phyloP scores from a whole-genome alignment of 64 coral and sea anemone genomes.

The Pocillopora verrucosa region DNA sequence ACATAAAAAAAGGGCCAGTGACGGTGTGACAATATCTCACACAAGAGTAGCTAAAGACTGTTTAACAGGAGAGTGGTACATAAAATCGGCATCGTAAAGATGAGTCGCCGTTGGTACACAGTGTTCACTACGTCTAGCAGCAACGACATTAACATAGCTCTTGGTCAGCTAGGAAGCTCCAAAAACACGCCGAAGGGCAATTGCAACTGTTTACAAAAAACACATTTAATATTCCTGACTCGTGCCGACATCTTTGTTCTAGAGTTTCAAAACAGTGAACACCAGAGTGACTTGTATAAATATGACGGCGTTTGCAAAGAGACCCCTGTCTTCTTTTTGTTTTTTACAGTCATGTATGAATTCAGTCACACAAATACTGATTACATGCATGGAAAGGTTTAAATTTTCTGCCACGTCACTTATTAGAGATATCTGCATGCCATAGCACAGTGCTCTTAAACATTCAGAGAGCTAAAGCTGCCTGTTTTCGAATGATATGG shows the following conservation, averaged over 20 bases:
- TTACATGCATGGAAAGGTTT: neutral
- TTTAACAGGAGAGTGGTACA: no score
- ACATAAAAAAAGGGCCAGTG: no score
- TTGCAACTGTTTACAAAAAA: neutral
- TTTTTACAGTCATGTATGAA: neutral
- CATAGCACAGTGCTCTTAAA: neutral
- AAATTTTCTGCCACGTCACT: neutral
- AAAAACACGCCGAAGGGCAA: neutral
- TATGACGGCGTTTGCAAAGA: neutral
- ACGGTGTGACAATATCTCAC: no score
- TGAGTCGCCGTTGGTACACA: no score
- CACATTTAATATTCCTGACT: neutral
- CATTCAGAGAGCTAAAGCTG: neutral
- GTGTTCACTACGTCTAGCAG: no score
- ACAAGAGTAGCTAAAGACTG: no score
- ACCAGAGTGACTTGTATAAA: neutral
- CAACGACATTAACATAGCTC: no score
- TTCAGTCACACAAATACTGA: neutral
- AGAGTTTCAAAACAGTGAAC: neutral
- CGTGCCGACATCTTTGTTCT: neutral
- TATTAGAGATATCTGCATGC: neutral
- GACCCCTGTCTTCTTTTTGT: neutral
- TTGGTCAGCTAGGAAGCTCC: no score
- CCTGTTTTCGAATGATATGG: conserved; percentile 18
- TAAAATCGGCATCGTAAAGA: no score